A percentile compares a stretch with the other conserved stretches of the same genome.
phyloP scores from a whole-genome alignment of 2,888 invertebrate species.

The Bombyx huttoni region DNA sequence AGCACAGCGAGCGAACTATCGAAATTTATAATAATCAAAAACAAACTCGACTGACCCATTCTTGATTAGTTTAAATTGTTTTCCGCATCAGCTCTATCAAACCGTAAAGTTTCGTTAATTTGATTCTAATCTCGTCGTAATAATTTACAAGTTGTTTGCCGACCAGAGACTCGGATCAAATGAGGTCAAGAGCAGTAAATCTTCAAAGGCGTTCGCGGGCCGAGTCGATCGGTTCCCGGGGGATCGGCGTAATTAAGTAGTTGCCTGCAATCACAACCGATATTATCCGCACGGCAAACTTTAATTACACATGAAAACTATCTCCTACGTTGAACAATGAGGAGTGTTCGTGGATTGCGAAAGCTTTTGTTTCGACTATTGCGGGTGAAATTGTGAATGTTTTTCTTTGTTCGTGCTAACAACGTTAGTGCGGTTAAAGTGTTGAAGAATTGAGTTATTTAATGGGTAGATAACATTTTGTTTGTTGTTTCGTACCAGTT shows the following conservation, averaged over 20 bases:
- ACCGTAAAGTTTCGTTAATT: slow-evolving; percentile 2
- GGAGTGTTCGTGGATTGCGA: slow-evolving; percentile 12
- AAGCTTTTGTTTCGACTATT: slow-evolving; percentile 16
- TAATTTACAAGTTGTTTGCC: slow-evolving; percentile 26
- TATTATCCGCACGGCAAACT: slow-evolving; percentile 44
- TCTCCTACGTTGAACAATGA: slow-evolving; percentile 23
- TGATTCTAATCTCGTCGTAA: slow-evolving; percentile 18
- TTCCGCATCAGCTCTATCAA: background rate
- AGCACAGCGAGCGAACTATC: too few relatives aligned
- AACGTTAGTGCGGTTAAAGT: background rate
- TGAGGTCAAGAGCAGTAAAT: slow-evolving; percentile 54
- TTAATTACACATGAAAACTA: slow-evolving; percentile 44
- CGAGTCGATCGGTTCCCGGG: slow-evolving; percentile 27
- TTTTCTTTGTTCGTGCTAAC: slow-evolving; percentile 21
- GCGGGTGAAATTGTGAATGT: slow-evolving; percentile 13
- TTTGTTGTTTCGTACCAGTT: background rate
- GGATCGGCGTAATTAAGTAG: slow-evolving; percentile 49
- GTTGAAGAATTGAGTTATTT: background rate
- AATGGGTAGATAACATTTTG: background rate
- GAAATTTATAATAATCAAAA: too few relatives aligned
- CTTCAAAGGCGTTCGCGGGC: slow-evolving; percentile 28
- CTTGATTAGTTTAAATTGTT: slow-evolving; percentile 14
- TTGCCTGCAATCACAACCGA: slow-evolving; percentile 42
- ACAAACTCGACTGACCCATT: slow-evolving; percentile 6
- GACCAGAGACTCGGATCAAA: slow-evolving; percentile 27